Evolutionary conservation across 2,797 vertebrate species (phyloP).

Genomic region (Pseudochaenichthys georgianus): DNA sequence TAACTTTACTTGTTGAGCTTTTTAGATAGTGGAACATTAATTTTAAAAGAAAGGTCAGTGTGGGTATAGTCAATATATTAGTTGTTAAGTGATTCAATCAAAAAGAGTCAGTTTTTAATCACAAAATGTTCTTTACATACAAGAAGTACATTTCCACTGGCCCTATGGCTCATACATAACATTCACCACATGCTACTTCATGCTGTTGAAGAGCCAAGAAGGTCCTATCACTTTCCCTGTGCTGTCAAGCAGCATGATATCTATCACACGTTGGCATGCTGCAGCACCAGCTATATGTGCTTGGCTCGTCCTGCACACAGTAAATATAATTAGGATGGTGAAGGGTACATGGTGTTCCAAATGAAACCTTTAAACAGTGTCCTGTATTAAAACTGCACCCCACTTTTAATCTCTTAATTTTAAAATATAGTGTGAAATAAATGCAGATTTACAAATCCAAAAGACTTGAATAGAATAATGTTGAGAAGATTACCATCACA

Average conservation of each 20-base stretch:
- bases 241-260: conserved; percentile 41
- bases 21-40: not conserved
- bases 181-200: conserved; percentile 7
- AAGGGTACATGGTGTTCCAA: conserved; percentile 44
- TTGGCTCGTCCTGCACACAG: conserved; percentile 18
- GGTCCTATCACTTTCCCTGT: conserved; percentile 48
- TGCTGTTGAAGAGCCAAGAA: conserved; percentile 17
- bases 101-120: not conserved
- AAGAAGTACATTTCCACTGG: conserved; percentile 2
- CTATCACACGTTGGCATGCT: conserved; percentile 55
- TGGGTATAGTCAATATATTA: not conserved
- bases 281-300: conserved; percentile 37
- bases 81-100: not conserved
- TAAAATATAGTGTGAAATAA: conserved; percentile 7
- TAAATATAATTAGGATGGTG: conserved; percentile 54
- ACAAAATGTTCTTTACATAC: conserved; percentile 10
- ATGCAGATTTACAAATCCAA: not conserved
- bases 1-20: conserved; percentile 8
- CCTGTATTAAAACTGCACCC: conserved; percentile 1
- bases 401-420: not conserved
- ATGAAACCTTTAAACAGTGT: conserved; percentile 17
- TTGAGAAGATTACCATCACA: not conserved
- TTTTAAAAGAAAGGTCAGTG: not conserved
- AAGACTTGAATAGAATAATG: not conserved
- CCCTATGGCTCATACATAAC: not conserved